These are phyloP conservation scores for Alexandromys fortis DNA, from an alignment of 2,113 vertebrate genomes.

Conservation along the genomic window DNA sequence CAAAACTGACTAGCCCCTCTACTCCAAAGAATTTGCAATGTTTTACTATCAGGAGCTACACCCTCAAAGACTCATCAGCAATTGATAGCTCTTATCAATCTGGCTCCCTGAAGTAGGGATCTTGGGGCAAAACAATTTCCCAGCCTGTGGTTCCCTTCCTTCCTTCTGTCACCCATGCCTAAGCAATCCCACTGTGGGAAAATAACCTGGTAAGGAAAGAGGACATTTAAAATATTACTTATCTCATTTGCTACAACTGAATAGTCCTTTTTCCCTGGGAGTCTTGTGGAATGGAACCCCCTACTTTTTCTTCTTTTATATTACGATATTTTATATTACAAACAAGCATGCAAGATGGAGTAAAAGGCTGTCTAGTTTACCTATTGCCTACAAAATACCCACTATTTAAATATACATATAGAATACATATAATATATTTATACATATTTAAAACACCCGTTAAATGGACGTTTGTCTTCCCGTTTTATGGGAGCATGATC, in stretches of 20 bases:
- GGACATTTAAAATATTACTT: not conserved
- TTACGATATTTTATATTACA: not conserved
- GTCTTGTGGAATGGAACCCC: not conserved
- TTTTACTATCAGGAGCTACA: not conserved
- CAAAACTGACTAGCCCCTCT: not conserved
- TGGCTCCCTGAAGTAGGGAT: not conserved
- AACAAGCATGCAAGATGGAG: not conserved
- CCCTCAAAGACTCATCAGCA: not conserved
- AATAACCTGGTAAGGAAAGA: not conserved
- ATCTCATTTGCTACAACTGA: not conserved
- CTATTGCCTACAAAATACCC: not conserved
- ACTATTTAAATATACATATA: not conserved
- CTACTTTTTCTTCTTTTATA: not conserved
- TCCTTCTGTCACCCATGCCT: not conserved
- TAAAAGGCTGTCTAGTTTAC: not conserved
- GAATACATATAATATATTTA: too few species aligned
- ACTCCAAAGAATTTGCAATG: not conserved
- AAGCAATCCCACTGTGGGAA: not conserved
- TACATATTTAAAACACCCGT: conserved; percentile 24
- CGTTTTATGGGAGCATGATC: not conserved
- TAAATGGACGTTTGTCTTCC: conserved; percentile 37
- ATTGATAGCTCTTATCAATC: not conserved
- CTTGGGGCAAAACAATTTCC: not conserved
- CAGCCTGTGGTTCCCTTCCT: not conserved
- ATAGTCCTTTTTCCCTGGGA: not conserved